Evolutionary conservation across 2,797 vertebrate genomes (phyloP), one percentile per base, ranked within the genome.

Genomic region (Clarias pachynema): DNA sequence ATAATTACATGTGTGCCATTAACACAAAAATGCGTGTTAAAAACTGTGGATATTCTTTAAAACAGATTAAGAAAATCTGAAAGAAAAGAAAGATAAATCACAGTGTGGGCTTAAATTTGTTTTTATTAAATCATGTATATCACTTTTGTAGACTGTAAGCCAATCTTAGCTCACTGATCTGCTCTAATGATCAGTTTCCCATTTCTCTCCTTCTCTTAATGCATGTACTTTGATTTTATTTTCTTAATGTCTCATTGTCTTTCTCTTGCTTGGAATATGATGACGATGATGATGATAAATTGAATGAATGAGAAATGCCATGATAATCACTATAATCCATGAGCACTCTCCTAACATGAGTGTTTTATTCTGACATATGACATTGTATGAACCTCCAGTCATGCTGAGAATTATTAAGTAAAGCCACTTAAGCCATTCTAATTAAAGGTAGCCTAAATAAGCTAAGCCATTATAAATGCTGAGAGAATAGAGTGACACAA

Each of bases 371-470:
- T 63, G 34, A 79, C 37, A 63, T 79, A 10, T 65, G 57, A 57
- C 78, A 80, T 73, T 77, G 82, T 77, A 57, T 59, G 66, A 59
- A 82, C 31, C 70, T 68, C 15, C 18, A 69, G 22, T 49, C 60
- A 18, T 24, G 26, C 12, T 18, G 49, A 56, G 49, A 82, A 57
- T 70, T 20, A 81, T 10, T 70, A 88, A 87, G 65, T 85, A 79
- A 79, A 63, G 57, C 59, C 79, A 83, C 62, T 86, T 75, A 66
- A 85, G 49, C 77, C 70, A 29, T 44, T 12, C 79, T 83, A 84
- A 87, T 84, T 87, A 81, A 86, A 85, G 81, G 59, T 73, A 86
- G 78, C 73, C 69, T 88, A 85, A 89, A 82, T 78, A 75, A 74
- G 73, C 62, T 81, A 80, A 53, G 69, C 63, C 79, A 79, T 85